These are phyloP conservation scores for Nycteola revayana DNA, from an alignment of 2,888 invertebrate species.

Conservation along the genomic window DNA sequence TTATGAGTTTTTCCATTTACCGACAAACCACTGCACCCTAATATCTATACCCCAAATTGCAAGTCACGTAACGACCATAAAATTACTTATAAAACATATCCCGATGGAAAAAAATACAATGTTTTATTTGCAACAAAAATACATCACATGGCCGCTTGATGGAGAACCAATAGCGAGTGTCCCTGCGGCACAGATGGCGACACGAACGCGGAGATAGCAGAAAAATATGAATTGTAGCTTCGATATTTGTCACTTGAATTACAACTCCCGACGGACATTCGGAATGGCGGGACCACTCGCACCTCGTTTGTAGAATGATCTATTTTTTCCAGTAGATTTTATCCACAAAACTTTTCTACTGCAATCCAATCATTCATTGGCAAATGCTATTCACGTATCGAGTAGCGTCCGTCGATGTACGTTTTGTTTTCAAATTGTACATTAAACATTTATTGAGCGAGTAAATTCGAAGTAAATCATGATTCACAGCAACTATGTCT, in stretches of 20 bases:
- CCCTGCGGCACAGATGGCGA: slow-evolving; percentile 79
- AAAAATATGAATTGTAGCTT: slow-evolving; percentile 80
- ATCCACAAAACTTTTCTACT: not conserved
- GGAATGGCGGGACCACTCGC: slow-evolving; percentile 64
- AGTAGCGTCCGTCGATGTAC: slow-evolving; percentile 11
- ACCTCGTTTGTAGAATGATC: slow-evolving; percentile 73
- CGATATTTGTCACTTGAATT: slow-evolving; percentile 83
- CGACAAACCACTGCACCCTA: slow-evolving; percentile 47
- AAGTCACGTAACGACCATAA: slow-evolving; percentile 72
- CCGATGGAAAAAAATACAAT: slow-evolving; percentile 71
- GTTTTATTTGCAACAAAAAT: slow-evolving; percentile 79
- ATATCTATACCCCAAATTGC: slow-evolving; percentile 48
- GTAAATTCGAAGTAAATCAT: slow-evolving; percentile 6
- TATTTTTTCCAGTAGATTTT: slow-evolving; percentile 48
- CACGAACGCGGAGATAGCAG: slow-evolving; percentile 76
- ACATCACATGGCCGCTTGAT: slow-evolving; percentile 78
- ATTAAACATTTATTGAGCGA: slow-evolving; percentile 4
- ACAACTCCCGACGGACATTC: slow-evolving; percentile 74
- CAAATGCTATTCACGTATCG: slow-evolving; percentile 25
- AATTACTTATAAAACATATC: slow-evolving; percentile 77
- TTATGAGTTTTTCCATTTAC: slow-evolving; percentile 55
- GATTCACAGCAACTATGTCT: too few species aligned
- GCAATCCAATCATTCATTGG: slow-evolving; percentile 23
- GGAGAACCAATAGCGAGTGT: slow-evolving; percentile 75
- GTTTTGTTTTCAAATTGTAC: slow-evolving; percentile 16